A percentile compares a stretch with the other conserved stretches of the same genome.
phyloP scores from a whole-genome alignment of 1,140 invertebrate genomes.

The Drosophila cardini region DNA sequence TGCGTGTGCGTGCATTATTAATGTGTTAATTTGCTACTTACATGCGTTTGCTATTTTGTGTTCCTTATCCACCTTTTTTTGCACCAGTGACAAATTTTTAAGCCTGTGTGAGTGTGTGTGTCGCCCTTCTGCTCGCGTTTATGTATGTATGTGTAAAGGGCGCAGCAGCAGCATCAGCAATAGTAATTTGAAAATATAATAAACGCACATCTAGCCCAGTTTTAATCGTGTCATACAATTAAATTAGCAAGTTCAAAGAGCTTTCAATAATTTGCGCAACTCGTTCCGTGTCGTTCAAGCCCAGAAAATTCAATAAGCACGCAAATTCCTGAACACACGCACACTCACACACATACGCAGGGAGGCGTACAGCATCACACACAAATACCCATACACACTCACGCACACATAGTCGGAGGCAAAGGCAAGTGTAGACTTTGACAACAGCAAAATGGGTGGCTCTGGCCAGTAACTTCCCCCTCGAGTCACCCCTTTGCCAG shows the following conservation, averaged over 20 bases:
- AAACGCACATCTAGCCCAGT: constrained; percentile 34
- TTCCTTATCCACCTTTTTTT: constrained; percentile 46
- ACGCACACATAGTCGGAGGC: constrained; percentile 28
- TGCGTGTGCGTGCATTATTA: constrained; percentile 33
- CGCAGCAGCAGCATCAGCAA: constrained; percentile 64
- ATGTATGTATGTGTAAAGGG: constrained; percentile 66
- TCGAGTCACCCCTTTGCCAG: constrained; percentile 11
- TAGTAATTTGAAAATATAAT: constrained; percentile 28
- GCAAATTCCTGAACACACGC: constrained; percentile 71
- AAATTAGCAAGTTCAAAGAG: constrained; percentile 62
- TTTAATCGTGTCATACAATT: constrained; percentile 47
- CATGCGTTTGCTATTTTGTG: constrained; percentile 38
- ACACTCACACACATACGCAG: constrained; percentile 26
- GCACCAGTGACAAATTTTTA: constrained; percentile 51
- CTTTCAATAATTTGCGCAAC: constrained; percentile 54
- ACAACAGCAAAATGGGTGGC: constrained; percentile 72
- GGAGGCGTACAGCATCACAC: constrained; percentile 38
- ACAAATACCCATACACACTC: constrained; percentile 9
- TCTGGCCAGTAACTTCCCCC: constrained; percentile 17
- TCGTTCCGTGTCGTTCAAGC: constrained; percentile 34
- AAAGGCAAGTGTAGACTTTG: constrained; percentile 74
- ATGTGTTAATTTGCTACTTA: constrained; percentile 47
- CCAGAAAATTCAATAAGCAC: constrained; percentile 80
- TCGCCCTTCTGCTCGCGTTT: constrained; percentile 26
- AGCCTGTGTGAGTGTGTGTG: constrained; percentile 36